phyloP scores from a whole-genome alignment of 2,797 vertebrate species.

The Myoxocephalus aenaeus region DNA sequence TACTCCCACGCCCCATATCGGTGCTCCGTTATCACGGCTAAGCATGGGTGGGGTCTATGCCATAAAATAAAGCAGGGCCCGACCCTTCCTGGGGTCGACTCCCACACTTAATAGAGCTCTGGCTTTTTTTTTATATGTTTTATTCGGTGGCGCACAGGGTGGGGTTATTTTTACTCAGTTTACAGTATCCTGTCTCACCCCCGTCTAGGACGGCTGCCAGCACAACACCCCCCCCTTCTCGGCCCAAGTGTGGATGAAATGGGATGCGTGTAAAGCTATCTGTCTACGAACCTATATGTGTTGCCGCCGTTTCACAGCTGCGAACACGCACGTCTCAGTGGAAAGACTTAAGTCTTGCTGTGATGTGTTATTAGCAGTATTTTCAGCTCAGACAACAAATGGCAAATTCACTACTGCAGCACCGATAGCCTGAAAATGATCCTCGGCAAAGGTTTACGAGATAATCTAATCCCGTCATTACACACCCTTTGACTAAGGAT shows the following conservation, averaged over 20 bases:
- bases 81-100: constrained; percentile 59
- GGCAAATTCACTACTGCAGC: not conserved
- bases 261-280: constrained; percentile 66
- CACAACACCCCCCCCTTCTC: constrained; percentile 32
- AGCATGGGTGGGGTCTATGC: constrained; percentile 60
- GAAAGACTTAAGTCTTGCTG: constrained; percentile 19
- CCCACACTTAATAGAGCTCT: constrained; percentile 47
- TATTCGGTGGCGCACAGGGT: constrained; percentile 51
- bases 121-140: not conserved
- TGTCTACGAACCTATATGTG: constrained; percentile 38
- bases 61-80: constrained; percentile 56
- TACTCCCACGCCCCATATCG: constrained; percentile 26
- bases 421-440: not conserved
- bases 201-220: constrained; percentile 62
- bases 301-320: constrained; percentile 46
- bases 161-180: constrained; percentile 84
- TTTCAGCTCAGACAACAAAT: not conserved
- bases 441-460: not conserved
- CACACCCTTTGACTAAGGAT: too few species aligned
- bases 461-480: not conserved
- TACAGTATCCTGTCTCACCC: constrained; percentile 81
- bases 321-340: constrained; percentile 18
- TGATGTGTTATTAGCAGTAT: not conserved
- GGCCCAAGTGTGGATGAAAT: constrained; percentile 73
- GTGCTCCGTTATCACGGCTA: constrained; percentile 60